phyloP scores from a whole-genome alignment of 1,140 invertebrate species.

The Brachionus asplanchnoidis region DNA sequence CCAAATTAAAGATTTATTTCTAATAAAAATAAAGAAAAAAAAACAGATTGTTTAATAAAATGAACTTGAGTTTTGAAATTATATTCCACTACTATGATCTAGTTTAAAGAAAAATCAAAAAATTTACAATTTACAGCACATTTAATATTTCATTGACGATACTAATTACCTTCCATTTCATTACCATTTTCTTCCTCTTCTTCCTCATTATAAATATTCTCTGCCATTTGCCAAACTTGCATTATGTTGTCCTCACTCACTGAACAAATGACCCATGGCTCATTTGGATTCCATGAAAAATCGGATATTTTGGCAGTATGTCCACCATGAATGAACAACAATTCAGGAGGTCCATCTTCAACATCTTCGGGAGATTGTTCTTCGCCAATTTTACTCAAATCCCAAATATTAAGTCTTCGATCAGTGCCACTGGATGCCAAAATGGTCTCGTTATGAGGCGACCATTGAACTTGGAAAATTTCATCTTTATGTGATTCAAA shows the following conservation, averaged over 20 bases:
- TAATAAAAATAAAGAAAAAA: not conserved
- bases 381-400: conserved; percentile 95
- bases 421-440: conserved; percentile 97
- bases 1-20: not conserved
- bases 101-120: not conserved
- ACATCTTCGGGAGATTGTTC: conserved; percentile 98
- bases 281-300: conserved; percentile 99
- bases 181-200: conserved; percentile 33
- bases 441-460: conserved; percentile 99
- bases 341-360: conserved; percentile 96
- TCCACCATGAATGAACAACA: conserved; percentile 68
- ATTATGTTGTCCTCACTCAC: conserved; percentile 99
- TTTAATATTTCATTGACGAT: not conserved
- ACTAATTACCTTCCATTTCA: conserved; percentile 11
- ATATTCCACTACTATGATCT: not conserved
- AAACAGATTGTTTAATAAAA: not conserved
- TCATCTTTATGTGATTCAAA: conserved; percentile 99
- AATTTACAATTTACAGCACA: not conserved
- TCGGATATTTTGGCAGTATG: conserved; percentile 99
- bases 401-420: conserved; percentile 96
- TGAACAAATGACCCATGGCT: conserved; percentile 99
- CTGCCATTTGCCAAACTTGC: conserved; percentile 67
- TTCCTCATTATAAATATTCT: conserved; percentile 41
- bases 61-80: not conserved
- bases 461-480: conserved; percentile 99